phyloP scores from a whole-genome alignment of 2,113 vertebrate species.

The Xiphophorus hellerii region DNA sequence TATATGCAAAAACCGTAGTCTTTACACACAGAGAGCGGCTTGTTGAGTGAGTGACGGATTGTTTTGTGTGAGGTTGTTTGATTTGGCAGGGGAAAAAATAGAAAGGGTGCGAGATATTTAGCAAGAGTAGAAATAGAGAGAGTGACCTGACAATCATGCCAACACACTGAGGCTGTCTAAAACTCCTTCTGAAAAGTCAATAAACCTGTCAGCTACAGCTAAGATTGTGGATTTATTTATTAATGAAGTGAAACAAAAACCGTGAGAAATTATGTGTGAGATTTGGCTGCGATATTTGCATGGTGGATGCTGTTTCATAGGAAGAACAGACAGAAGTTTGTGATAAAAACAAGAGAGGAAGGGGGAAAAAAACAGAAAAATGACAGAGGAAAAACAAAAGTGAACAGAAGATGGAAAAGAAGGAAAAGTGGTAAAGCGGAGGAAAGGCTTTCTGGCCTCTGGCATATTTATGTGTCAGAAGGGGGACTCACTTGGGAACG shows the following conservation, averaged over 20 bases:
- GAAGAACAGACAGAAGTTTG: not conserved
- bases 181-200: conserved; percentile 53
- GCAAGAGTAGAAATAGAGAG: conserved; percentile 21
- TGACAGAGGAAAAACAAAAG: conserved; percentile 13
- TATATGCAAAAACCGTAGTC: conserved; percentile 24
- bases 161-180: conserved; percentile 40
- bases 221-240: conserved; percentile 20
- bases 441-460: conserved; percentile 16
- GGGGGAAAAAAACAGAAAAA: not conserved
- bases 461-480: conserved; percentile 23
- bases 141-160: conserved; percentile 40
- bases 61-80: conserved; percentile 62
- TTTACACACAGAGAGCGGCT: conserved; percentile 31
- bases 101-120: conserved; percentile 21
- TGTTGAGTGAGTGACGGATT: conserved; percentile 59
- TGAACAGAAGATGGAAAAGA: conserved; percentile 9
- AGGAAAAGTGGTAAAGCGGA: conserved; percentile 14
- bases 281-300: not conserved
- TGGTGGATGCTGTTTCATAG: not conserved
- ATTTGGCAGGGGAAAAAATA: conserved; percentile 51
- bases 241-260: conserved; percentile 11
- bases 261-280: not conserved
- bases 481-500: conserved; percentile 90
- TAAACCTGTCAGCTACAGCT: conserved; percentile 57
- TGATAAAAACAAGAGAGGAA: not conserved